Base-by-base conservation (phyloP, 2,888 invertebrate genomes). In the Bibio marci region DNA sequence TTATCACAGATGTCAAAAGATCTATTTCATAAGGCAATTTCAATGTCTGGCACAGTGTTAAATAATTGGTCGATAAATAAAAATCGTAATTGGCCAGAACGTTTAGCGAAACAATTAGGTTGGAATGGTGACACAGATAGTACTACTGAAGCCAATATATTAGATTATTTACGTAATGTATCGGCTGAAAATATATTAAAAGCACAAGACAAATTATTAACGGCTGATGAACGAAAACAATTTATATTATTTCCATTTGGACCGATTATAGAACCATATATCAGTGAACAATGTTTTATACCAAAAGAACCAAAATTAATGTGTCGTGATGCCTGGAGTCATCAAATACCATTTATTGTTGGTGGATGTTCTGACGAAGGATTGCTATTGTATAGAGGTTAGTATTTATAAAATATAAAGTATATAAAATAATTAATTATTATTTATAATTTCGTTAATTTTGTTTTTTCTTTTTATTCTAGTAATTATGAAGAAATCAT, bases 1-100 rank as follows among this genome's bases (percentile, higher is more conserved):
- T 48, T 68, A 6, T 66, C 67, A 0, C 64, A 66, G 28, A 58
- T 65, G 50, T 54, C 66, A 2, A 62, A 57, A 47, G 49, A 50
- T 33, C 51, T 60, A 10, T 63, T 62, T 40, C 57, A 59, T 43
- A 59, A 58, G 43, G 55, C 52, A 2, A 56, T 59, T 25, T 44
- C 56, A 11, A 58, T 58, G 58, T 62, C 59, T 1, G 61, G 59
- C 11, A 49, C 51, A 18, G 55, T 49, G 0, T 37, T 57, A 27
- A 50, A 53, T 1, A 54, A 58, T 2, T 62, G 60, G 60, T 55
- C 59, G 3, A 49, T 50, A 13, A 52, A 52, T 17, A 56, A 57
- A 2, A 48, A 49, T 5, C 48, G 45, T 8, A 48, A 55, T 39
- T 54, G 51, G 50, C 50, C 53, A 3, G 53, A 47, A 40, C 50